phyloP scores from a whole-genome alignment of 2,888 invertebrate genomes.

The Hirtodrosophila alboralis region DNA sequence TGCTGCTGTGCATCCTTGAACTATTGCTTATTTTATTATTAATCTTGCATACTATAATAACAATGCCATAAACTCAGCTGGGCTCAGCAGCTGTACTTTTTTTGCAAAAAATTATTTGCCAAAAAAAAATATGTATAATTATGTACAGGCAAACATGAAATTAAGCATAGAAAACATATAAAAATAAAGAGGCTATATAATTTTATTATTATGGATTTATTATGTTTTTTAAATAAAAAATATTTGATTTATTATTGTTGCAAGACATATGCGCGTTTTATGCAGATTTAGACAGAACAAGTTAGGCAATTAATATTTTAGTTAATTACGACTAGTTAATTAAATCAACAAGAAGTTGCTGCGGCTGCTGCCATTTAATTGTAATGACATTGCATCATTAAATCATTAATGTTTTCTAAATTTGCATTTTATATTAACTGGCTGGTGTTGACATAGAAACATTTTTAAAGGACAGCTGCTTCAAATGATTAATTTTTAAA shows the following conservation, averaged over 20 bases:
- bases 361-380: constrained; percentile 25
- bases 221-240: constrained; percentile 24
- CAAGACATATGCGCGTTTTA: constrained; percentile 19
- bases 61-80: constrained; percentile 60
- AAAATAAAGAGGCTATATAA: constrained; percentile 24
- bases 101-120: constrained; percentile 50
- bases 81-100: constrained; percentile 35
- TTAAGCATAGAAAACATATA: neutral
- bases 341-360: constrained; percentile 18
- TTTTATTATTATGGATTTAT: constrained; percentile 35
- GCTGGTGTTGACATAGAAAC: neutral
- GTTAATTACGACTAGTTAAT: constrained; percentile 30
- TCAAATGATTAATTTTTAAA: neutral
- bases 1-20: constrained; percentile 57
- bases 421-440: constrained; percentile 28
- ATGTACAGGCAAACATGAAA: constrained; percentile 16
- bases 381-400: constrained; percentile 39
- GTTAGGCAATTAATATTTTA: constrained; percentile 35
- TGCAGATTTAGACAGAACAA: constrained; percentile 50
- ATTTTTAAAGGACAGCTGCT: constrained; percentile 10
- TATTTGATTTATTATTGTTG: constrained; percentile 44
- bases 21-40: constrained; percentile 35
- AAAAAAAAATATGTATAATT: constrained; percentile 29
- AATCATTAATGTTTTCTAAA: constrained; percentile 5
- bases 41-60: constrained; percentile 54